Evolutionary conservation across 2,797 vertebrate genomes (phyloP).

Genomic region (Clarias laeviceps): DNA sequence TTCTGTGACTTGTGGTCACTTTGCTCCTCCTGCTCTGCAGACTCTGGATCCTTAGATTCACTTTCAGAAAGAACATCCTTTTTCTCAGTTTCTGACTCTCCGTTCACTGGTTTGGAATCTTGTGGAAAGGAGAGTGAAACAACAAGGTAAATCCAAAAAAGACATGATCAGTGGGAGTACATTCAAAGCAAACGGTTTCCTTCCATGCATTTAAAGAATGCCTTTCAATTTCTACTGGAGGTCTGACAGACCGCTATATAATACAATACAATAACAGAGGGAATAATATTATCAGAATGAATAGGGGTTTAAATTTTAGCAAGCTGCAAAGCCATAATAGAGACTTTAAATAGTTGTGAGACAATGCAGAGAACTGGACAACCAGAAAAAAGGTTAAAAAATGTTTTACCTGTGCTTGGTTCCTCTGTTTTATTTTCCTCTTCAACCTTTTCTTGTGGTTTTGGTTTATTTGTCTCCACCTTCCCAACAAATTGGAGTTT

Average conservation of each 20-base stretch:
- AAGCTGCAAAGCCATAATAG: neutral
- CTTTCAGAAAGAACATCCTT: slow-evolving; percentile 70
- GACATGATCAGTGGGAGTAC: neutral
- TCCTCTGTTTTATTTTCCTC: slow-evolving; percentile 71
- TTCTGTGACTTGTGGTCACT: slow-evolving; percentile 67
- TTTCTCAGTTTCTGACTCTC: slow-evolving; percentile 81
- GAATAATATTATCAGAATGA: neutral
- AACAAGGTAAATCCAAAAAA: neutral
- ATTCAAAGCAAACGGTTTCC: neutral
- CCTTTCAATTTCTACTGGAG: neutral
- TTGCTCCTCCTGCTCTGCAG: slow-evolving; percentile 65
- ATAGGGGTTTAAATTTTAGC: neutral
- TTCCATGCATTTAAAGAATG: neutral
- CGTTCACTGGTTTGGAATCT: slow-evolving; percentile 87
- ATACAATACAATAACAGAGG: neutral
- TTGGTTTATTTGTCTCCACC: slow-evolving; percentile 79
- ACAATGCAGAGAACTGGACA: neutral
- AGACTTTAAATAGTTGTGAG: neutral
- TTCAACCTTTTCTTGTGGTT: slow-evolving; percentile 67
- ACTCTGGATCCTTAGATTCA: slow-evolving; percentile 67
- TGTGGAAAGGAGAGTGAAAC: neutral
- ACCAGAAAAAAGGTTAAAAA: neutral
- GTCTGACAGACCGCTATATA: neutral
- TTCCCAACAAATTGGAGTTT: slow-evolving; percentile 93
- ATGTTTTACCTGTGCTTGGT: slow-evolving; percentile 59